Conservation (phyloP, 2,113 vertebrate species). For the Aviceda subcristata region DNA sequence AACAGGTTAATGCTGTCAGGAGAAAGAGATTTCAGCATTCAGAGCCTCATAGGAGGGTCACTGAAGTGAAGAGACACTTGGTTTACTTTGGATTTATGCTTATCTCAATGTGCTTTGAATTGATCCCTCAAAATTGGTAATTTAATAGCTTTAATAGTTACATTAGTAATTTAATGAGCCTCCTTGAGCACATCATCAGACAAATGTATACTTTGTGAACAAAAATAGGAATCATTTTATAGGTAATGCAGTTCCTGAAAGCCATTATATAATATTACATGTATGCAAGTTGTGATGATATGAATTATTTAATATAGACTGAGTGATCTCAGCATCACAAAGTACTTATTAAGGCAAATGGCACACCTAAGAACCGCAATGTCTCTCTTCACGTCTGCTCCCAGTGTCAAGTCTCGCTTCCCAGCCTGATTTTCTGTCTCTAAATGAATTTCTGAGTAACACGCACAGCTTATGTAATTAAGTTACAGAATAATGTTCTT, state of each 20-base stretch:
- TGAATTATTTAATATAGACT: neutral
- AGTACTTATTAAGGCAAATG: neutral
- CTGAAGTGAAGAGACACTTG: neutral
- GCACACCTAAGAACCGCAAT: neutral
- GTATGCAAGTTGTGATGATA: neutral
- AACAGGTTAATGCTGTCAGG: neutral
- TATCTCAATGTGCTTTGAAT: conserved; percentile 24
- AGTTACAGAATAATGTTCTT: neutral
- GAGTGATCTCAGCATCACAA: neutral
- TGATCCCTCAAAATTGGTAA: conserved; percentile 38
- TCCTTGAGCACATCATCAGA: neutral
- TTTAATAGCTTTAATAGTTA: conserved; percentile 52
- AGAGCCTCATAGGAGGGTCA: neutral
- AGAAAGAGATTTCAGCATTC: neutral
- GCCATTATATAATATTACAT: neutral
- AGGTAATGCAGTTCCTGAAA: conserved; percentile 18
- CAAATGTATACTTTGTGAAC: neutral
- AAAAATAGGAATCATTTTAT: conserved; percentile 25
- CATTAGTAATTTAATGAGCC: conserved; percentile 51
- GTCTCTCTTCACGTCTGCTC: neutral
- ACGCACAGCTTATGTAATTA: neutral
- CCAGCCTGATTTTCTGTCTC: neutral
- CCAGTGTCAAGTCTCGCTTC: neutral
- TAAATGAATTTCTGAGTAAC: neutral
- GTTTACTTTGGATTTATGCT: conserved; percentile 41